Evolutionary conservation across 53 echinoderm and acorn worm species (phyloP).

Genomic region (Holothuria leucospilota): DNA sequence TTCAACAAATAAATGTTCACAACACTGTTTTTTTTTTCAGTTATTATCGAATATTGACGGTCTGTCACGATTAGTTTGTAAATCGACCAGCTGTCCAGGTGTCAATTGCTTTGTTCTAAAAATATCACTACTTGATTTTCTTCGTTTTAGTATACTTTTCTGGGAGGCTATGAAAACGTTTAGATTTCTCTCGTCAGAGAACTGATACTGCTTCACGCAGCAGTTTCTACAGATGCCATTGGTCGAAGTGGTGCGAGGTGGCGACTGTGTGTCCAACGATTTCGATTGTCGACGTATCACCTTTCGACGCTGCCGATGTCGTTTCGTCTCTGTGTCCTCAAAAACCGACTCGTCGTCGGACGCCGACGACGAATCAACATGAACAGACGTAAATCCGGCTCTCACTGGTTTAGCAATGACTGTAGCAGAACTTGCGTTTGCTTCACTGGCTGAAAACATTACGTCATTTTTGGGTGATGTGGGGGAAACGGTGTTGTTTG

Average conservation of each 20-base stretch:
- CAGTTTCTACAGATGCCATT: background rate
- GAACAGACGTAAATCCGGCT: background rate
- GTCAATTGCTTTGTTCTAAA: slow-evolving; percentile 29
- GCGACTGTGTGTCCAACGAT: background rate
- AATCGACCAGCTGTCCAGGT: slow-evolving; percentile 4
- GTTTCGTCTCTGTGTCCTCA: background rate
- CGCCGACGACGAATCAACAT: background rate
- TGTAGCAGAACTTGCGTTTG: no score
- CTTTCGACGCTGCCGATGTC: background rate
- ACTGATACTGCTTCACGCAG: slow-evolving; percentile 9
- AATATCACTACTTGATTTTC: slow-evolving; percentile 25
- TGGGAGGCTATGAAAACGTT: slow-evolving; percentile 21
- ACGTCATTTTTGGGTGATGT: no score
- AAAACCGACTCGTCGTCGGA: background rate
- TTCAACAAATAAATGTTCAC: no score
- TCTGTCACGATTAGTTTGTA: slow-evolving; percentile 8
- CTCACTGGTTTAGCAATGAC: no score
- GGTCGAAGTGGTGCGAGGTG: background rate
- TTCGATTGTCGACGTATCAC: background rate
- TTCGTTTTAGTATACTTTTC: slow-evolving; percentile 20
- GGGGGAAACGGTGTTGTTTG: no score
- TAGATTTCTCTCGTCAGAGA: background rate
- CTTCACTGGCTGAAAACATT: no score
- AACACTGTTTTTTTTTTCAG: no score
- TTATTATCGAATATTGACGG: background rate